These are phyloP conservation scores for Cephus spinipes DNA, from an alignment of 2,888 invertebrate species.

Conservation along the genomic window DNA sequence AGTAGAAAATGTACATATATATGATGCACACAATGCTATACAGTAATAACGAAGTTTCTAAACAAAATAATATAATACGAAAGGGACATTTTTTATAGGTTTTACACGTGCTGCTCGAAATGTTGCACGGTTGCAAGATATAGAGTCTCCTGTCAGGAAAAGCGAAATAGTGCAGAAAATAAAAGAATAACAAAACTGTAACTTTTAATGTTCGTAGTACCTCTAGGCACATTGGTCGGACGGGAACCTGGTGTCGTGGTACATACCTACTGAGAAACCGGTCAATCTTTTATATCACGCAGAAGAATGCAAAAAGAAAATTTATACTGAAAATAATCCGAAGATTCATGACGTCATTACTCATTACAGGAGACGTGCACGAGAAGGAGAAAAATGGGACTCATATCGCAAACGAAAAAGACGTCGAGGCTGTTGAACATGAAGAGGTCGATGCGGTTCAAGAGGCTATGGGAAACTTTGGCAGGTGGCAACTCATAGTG, in stretches of 20 bases:
- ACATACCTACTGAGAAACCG: neutral
- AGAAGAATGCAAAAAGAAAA: neutral
- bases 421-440: conserved; percentile 33
- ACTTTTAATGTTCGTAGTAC: neutral
- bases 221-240: neutral
- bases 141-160: neutral
- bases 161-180: neutral
- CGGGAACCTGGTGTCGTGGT: neutral
- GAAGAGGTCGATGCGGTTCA: conserved; percentile 73
- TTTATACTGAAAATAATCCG: neutral
- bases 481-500: conserved; percentile 81
- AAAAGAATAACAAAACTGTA: neutral
- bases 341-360: neutral
- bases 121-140: neutral
- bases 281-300: neutral
- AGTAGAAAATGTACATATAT: neutral
- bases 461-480: conserved; percentile 78
- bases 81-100: no score
- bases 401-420: conserved; percentile 39
- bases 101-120: no score
- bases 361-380: conserved; percentile 47
- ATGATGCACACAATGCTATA: no score
- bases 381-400: conserved; percentile 41
- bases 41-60: no score
- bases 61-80: no score